Conservation (phyloP, 2,888 invertebrate species). For the Synanthedon tipuliformis region DNA sequence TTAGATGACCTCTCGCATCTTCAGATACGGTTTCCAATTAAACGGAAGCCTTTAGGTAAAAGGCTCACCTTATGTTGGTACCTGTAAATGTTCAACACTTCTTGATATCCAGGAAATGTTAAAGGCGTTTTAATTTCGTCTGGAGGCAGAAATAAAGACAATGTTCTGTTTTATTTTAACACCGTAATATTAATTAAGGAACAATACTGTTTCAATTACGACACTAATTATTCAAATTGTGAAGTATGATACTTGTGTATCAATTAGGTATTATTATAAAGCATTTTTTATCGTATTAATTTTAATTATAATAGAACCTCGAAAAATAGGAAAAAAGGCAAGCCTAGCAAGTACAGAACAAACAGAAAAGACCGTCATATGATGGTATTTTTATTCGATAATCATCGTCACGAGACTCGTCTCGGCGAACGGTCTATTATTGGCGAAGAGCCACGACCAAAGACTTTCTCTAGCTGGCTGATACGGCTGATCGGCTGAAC, state of each 20-base stretch:
- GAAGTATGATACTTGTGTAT: too few relatives aligned
- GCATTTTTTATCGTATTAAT: too few relatives aligned
- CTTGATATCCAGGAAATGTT: neutral
- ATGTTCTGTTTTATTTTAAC: neutral
- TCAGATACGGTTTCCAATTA: neutral
- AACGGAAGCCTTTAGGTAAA: too few relatives aligned
- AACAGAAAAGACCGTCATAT: neutral
- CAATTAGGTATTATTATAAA: too few relatives aligned
- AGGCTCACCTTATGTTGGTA: neutral
- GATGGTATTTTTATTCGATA: neutral
- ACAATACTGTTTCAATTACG: too few relatives aligned
- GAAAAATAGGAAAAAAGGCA: neutral
- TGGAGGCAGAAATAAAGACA: neutral
- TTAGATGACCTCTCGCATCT: neutral
- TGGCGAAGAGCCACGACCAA: neutral
- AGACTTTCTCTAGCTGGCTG: neutral
- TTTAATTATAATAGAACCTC: neutral
- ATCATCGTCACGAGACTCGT: neutral
- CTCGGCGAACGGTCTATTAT: neutral
- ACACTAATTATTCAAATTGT: too few relatives aligned
- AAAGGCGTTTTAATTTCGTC: neutral
- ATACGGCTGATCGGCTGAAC: too few relatives aligned
- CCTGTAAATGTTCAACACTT: neutral
- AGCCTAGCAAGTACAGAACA: neutral
- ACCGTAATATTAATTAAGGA: too few relatives aligned